These are phyloP conservation scores for Lepilemur septentrionalis DNA, from an alignment of 2,797 vertebrate genomes.

Conservation along the genomic window DNA sequence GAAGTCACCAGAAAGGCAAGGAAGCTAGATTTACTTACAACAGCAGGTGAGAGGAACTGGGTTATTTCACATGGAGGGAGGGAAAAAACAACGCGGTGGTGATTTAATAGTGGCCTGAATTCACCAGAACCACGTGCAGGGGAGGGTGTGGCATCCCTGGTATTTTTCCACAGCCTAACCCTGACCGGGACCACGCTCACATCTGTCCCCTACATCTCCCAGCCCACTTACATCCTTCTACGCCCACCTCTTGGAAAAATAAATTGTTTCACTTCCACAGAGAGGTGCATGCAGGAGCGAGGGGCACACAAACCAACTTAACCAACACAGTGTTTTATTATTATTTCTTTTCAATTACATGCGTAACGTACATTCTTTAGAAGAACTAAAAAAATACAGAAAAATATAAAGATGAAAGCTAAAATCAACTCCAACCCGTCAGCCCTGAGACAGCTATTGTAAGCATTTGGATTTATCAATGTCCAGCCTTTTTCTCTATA, in stretches of 20 bases:
- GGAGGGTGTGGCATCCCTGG: slow-evolving; percentile 46
- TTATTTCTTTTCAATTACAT: slow-evolving; percentile 6
- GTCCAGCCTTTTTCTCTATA: background rate
- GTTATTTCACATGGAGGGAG: background rate
- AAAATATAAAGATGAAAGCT: background rate
- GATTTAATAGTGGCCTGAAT: background rate
- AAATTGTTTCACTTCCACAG: slow-evolving; percentile 22
- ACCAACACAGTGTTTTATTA: background rate
- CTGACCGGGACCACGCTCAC: background rate
- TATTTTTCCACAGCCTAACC: slow-evolving; percentile 68
- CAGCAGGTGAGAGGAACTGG: background rate
- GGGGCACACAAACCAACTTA: background rate
- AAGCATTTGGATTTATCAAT: slow-evolving; percentile 1
- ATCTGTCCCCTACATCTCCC: background rate
- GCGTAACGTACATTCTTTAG: background rate
- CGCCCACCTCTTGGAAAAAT: slow-evolving; percentile 23
- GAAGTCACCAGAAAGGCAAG: background rate
- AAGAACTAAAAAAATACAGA: background rate
- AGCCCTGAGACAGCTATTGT: background rate
- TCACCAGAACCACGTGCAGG: background rate
- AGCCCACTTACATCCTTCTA: background rate
- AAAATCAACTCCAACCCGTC: background rate
- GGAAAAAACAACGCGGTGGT: background rate
- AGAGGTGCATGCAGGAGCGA: background rate
- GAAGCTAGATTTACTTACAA: background rate